Evolutionary conservation across 2,797 vertebrate species (phyloP).

Genomic region (Periophthalmus magnuspinnatus): DNA sequence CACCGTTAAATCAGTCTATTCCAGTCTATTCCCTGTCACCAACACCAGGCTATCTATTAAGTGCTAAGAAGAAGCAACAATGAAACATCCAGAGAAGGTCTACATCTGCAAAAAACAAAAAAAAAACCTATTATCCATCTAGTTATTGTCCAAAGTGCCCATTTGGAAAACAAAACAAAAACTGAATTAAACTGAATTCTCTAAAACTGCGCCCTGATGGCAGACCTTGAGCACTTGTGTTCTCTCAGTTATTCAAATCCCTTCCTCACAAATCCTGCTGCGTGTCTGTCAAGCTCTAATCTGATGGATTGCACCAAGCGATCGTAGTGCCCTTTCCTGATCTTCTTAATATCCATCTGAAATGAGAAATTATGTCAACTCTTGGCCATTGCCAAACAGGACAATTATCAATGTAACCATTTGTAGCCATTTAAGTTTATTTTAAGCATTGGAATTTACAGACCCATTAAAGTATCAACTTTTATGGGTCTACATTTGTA

Average conservation of each 20-base stretch:
- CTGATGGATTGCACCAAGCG: conserved; percentile 47
- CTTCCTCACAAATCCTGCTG: conserved; percentile 57
- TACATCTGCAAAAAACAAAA: neutral
- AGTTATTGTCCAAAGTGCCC: neutral
- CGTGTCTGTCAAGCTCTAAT: conserved; percentile 63
- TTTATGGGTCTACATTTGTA: too few species aligned
- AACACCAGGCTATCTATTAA: neutral
- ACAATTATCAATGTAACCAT: too few species aligned
- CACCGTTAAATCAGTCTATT: too few species aligned
- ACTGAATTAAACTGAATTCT: neutral
- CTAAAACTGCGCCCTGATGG: neutral
- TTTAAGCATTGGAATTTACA: too few species aligned
- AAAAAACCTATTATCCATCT: neutral
- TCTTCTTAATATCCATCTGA: neutral
- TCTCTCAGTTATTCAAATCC: conserved; percentile 39
- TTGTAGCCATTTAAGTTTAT: too few species aligned
- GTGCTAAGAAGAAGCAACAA: neutral
- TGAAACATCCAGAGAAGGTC: neutral
- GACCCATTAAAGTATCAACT: too few species aligned
- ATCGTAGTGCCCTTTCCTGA: neutral
- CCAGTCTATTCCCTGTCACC: neutral
- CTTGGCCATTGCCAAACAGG: neutral
- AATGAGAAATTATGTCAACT: neutral
- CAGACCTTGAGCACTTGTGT: conserved; percentile 17
- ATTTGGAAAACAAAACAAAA: too few species aligned